Evolutionary conservation across 1,140 invertebrate species (phyloP), one percentile per base, ranked within the genome.

Genomic region (Cydia splendana): DNA sequence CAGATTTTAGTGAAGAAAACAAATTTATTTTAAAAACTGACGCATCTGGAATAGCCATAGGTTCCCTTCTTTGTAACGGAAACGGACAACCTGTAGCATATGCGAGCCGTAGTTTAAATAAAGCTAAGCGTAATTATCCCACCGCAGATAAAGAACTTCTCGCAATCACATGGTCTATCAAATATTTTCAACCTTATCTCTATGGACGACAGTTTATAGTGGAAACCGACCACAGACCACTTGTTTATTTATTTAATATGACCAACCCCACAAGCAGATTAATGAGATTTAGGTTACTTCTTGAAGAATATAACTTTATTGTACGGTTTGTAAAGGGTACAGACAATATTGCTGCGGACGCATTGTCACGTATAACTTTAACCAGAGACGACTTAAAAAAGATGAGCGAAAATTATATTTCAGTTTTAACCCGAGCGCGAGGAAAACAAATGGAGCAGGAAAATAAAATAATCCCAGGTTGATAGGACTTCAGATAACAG

Each of bases 141-240:
- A 28, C 28, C 28, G 28, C 3, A 28, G 28, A 28, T 28, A 28
- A 28, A 28, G 28, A 28, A 28, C 28, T 28, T 28, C 28, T 28
- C 28, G 28, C 28, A 28, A 28, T 28, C 28, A 28, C 28, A 28
- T 28, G 28, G 28, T 57, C 53, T 57, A 57, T 57, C 15, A 12
- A 57, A 57, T 57, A 57, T 57, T 57, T 57, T 57, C 53, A 10
- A 12, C 53, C 53, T n/a, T 57, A 57, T 57, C 53, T 57, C 15
- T 57, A 57, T 20, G 53, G 53, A n/a, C 53, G 53, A 15, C 13
- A 57, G 18, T 57, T 57, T 57, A 57, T 20, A 57, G 18, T 57
- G 18, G 53, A 57, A 57, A 57, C 53, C 53, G 53, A 57, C 18
- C 53, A 57, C 53, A 57, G 18, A 57, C 53, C 28, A 28, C 28